These are phyloP conservation scores for Agrotis exclamationis DNA, from an alignment of 2,888 invertebrate species.

Conservation along the genomic window DNA sequence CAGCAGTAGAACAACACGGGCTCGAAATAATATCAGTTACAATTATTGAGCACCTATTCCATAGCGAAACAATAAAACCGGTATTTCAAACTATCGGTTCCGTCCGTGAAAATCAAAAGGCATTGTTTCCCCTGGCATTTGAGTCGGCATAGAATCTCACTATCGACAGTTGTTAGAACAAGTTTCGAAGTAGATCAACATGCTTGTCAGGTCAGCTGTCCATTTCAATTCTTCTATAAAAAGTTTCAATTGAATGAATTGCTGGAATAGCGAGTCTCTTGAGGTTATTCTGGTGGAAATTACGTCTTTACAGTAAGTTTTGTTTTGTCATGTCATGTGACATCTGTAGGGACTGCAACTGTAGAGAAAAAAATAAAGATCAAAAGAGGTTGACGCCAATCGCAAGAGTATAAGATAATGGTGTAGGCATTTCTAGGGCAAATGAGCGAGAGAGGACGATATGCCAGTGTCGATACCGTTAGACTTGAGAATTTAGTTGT, in stretches of 20 bases:
- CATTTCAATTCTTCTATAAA: constrained; percentile 39
- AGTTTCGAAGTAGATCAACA: constrained; percentile 51
- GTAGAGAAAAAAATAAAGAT: too few relatives aligned
- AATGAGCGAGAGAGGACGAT: too few relatives aligned
- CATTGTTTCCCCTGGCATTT: constrained; percentile 30
- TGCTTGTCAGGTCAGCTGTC: constrained; percentile 46
- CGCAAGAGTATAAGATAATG: too few relatives aligned
- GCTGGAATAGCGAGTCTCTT: constrained; percentile 3
- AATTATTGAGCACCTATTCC: too few relatives aligned
- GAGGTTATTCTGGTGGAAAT: background rate
- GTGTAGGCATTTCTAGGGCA: too few relatives aligned
- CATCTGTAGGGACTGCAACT: background rate
- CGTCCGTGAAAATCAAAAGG: constrained; percentile 9
- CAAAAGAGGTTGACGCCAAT: too few relatives aligned
- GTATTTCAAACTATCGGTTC: background rate
- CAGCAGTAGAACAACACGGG: too few relatives aligned
- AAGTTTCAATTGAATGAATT: constrained; percentile 37
- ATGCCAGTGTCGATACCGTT: too few relatives aligned
- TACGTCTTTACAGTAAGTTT: background rate
- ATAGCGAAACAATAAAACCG: background rate
- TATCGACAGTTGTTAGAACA: constrained; percentile 35
- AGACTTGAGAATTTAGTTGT: too few relatives aligned
- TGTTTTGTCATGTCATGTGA: background rate
- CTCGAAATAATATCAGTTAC: too few relatives aligned
- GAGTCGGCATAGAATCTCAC: constrained; percentile 16